Base-by-base conservation (phyloP, 1,140 invertebrate genomes). In the Bombus ignitus region DNA sequence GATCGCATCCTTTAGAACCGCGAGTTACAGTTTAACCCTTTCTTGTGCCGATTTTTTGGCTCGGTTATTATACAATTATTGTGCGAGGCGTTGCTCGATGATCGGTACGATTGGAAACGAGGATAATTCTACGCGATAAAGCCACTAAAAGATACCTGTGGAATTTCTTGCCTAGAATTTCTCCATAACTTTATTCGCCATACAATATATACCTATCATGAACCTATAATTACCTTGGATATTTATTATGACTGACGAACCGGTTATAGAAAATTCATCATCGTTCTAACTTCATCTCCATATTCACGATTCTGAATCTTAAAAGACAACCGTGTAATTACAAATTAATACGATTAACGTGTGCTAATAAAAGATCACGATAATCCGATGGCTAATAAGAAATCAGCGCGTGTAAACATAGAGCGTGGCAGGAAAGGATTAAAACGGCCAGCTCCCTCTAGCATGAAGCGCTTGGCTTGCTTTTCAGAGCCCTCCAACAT, bases 401-500 rank as follows among this genome's bases (percentile, higher is more conserved):
- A 80, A 65, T 62, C n/a, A 78, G 59, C 6, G 6, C 82, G 39
- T 53, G 65, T 37, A 68, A 84, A 68, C 42, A 62, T 68, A 65
- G 47, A 47, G 28, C 28, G 78, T 59, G 87, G 77, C 68, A 89
- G 68, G 83, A 85, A 89, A 86, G 76, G 87, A 80, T 86, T 89
- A 89, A 86, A 87, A 42, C 39, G 35, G 25, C 68, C 68, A 80
- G 74, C 44, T 88, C 80, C 80, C 75, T 87, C 74, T 90, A 89
- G 90, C 90, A 90, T 89, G 87, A 81, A 91, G 93, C 87, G 93
- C 92, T 94, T 94, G 85, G 93, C 93, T 95, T 93, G 91, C 91
- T 83, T 93, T 94, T 80, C 94, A 95, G 95, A 95, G 93, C 91
- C 93, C 94, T 89, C 93, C 93, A 74, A 90, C 94, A 88, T 94